Evolutionary conservation across 2,113 vertebrate species (phyloP).

Genomic region (Tetrao urogallus): DNA sequence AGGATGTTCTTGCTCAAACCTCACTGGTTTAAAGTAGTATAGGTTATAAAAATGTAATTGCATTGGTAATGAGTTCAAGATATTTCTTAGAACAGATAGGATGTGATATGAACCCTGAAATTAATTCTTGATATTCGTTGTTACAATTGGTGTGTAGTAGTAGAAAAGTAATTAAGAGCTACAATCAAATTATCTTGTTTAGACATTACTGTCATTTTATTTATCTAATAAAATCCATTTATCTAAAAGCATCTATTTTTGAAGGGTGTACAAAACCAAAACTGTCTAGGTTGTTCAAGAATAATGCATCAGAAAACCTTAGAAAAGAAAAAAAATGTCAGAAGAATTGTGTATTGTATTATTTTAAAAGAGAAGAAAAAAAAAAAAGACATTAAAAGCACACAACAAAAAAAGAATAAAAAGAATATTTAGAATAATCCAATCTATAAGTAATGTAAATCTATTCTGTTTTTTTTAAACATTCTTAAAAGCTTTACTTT

Average conservation of each 20-base stretch:
- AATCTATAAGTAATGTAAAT: background rate
- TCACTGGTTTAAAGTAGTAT: background rate
- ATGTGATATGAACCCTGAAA: background rate
- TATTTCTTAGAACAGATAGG: background rate
- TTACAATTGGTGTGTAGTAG: background rate
- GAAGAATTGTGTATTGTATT: background rate
- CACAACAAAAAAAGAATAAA: background rate
- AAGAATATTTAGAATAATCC: background rate
- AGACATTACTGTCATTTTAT: background rate
- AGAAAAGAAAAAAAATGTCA: background rate
- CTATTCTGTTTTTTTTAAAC: background rate
- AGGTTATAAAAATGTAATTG: background rate
- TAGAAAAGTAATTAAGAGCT: background rate
- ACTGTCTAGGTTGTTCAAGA: background rate
- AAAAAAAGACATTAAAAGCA: background rate
- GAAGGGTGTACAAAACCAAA: background rate
- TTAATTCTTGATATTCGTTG: background rate
- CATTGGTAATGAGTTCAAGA: background rate
- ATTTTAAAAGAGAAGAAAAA: fast-evolving
- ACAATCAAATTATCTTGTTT: background rate
- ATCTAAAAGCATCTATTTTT: background rate
- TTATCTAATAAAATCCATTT: too few species aligned
- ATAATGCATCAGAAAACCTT: background rate
- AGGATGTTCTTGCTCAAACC: background rate
- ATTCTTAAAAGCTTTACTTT: background rate